A percentile compares a stretch with the other conserved stretches of the same genome.
Conservation (phyloP, 2,888 invertebrate species). For the Brassicogethes aeneus region DNA sequence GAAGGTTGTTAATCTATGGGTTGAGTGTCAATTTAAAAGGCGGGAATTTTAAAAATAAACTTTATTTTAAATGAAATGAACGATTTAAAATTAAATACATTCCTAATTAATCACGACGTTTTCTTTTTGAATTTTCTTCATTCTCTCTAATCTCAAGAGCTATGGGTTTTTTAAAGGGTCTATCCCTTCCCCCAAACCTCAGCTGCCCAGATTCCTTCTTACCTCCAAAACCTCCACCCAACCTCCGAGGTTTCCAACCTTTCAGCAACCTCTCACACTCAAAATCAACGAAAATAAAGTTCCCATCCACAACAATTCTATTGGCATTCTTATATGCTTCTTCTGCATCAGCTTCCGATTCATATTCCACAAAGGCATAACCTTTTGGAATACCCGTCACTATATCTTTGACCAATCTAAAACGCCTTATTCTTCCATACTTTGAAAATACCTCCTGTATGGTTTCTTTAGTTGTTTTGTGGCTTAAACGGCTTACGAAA, state of each 20-base stretch:
- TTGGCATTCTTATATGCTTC: slow-evolving; percentile 53
- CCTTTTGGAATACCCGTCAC: slow-evolving; percentile 71
- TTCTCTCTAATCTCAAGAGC: slow-evolving; percentile 25
- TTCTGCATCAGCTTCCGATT: slow-evolving; percentile 49
- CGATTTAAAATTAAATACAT: no score
- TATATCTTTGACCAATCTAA: slow-evolving; percentile 64
- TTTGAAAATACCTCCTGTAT: slow-evolving; percentile 49
- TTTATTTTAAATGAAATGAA: no score
- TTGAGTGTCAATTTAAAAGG: neutral
- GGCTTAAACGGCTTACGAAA: slow-evolving; percentile 66
- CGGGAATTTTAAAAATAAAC: neutral
- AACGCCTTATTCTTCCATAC: slow-evolving; percentile 55
- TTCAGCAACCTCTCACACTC: slow-evolving; percentile 61
- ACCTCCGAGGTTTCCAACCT: slow-evolving; percentile 77
- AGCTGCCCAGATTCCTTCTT: slow-evolving; percentile 80
- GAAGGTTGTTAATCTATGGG: no score
- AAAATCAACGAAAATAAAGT: slow-evolving; percentile 64
- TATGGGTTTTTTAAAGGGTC: slow-evolving; percentile 66
- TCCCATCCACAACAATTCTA: slow-evolving; percentile 55
- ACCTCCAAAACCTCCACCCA: slow-evolving; percentile 85
- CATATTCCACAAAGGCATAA: slow-evolving; percentile 82
- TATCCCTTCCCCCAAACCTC: slow-evolving; percentile 72
- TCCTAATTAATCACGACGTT: no score
- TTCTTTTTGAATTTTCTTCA: no score
- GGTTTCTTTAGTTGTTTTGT: slow-evolving; percentile 54